A percentile compares a stretch with the other conserved stretches of the same genome.
Conservation (phyloP, 2,797 vertebrate genomes). For the Distichodus sexfasciatus region DNA sequence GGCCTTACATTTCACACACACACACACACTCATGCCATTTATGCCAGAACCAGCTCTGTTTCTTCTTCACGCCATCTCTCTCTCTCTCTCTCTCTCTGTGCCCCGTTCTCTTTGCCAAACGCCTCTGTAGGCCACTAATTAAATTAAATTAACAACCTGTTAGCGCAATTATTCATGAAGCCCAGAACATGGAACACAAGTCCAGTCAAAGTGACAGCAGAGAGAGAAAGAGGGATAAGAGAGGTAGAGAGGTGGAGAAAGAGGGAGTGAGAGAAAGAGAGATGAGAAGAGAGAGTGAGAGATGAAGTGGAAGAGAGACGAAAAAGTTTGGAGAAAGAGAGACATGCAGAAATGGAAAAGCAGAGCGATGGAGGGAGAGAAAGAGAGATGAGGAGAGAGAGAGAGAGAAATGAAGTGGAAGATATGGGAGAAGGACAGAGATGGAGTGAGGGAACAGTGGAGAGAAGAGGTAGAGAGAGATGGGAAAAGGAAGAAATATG, state of each 20-base stretch:
- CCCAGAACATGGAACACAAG: conserved; percentile 26
- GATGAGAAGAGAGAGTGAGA: not conserved
- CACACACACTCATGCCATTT: too few relatives aligned
- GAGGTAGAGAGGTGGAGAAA: not conserved
- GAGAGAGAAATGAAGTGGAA: not conserved
- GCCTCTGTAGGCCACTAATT: conserved; percentile 32
- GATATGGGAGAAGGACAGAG: not conserved
- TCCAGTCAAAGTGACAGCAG: conserved; percentile 15
- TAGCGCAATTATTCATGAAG: conserved; percentile 41
- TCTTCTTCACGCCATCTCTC: not conserved
- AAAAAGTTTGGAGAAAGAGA: not conserved
- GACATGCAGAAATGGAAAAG: too few relatives aligned
- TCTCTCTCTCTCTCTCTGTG: conserved; percentile 4
- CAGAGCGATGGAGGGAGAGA: not conserved
- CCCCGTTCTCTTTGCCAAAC: conserved; percentile 16
- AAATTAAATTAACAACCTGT: conserved; percentile 40
- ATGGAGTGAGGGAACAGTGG: too few relatives aligned
- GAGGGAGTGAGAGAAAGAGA: not conserved
- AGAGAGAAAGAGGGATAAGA: not conserved
- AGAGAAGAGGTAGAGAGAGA: not conserved
- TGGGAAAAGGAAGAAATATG: not conserved
- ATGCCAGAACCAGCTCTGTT: too few relatives aligned
- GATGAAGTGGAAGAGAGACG: not conserved
- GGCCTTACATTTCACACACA: too few relatives aligned
- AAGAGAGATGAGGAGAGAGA: not conserved